A percentile compares a stretch with the other conserved stretches of the same genome.
phyloP scores from a whole-genome alignment of 1,140 invertebrate genomes.

The Drosophila watanabei region DNA sequence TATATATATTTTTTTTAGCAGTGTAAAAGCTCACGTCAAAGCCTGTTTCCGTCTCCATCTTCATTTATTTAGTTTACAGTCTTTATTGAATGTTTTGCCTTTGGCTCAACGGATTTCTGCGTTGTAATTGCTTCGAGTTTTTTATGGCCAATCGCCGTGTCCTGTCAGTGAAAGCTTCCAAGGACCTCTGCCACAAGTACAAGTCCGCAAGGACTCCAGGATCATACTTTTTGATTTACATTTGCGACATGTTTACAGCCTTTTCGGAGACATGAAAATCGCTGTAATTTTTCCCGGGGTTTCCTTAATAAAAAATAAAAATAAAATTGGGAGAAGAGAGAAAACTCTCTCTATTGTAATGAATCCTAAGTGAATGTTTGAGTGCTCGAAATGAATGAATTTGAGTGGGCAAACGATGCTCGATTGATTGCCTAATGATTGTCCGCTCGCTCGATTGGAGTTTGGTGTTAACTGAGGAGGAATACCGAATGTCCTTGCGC shows the following conservation, averaged over 20 bases:
- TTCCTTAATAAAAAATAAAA: slow-evolving; percentile 37
- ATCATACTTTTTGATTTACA: slow-evolving; percentile 41
- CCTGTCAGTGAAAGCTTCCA: slow-evolving; percentile 14
- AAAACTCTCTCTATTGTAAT: slow-evolving; percentile 14
- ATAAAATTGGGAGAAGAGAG: not conserved
- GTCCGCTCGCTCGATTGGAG: slow-evolving; percentile 16
- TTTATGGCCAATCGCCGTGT: slow-evolving; percentile 50
- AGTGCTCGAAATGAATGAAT: slow-evolving; percentile 35
- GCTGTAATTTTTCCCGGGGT: slow-evolving; percentile 13
- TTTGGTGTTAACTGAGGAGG: not conserved
- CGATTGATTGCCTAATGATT: slow-evolving; percentile 46
- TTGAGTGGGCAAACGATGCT: slow-evolving; percentile 28
- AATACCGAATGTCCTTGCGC: slow-evolving; percentile 19
- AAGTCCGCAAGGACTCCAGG: slow-evolving; percentile 14
- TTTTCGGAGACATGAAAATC: slow-evolving; percentile 28
- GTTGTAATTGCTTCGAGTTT: slow-evolving; percentile 65
- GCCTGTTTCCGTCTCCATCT: not conserved
- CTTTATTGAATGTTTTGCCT: slow-evolving; percentile 72
- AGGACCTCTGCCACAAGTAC: not conserved
- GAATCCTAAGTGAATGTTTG: slow-evolving; percentile 38
- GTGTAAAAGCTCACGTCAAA: slow-evolving; percentile 12
- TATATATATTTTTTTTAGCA: not conserved
- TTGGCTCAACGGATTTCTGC: slow-evolving; percentile 57
- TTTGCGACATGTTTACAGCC: slow-evolving; percentile 64
- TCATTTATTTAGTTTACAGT: slow-evolving; percentile 64